Percentiles rank a stretch among this genome's conserved stretches.
Evolutionary conservation across 1,140 invertebrate genomes (phyloP).

Genomic region (Drusus annulatus): DNA sequence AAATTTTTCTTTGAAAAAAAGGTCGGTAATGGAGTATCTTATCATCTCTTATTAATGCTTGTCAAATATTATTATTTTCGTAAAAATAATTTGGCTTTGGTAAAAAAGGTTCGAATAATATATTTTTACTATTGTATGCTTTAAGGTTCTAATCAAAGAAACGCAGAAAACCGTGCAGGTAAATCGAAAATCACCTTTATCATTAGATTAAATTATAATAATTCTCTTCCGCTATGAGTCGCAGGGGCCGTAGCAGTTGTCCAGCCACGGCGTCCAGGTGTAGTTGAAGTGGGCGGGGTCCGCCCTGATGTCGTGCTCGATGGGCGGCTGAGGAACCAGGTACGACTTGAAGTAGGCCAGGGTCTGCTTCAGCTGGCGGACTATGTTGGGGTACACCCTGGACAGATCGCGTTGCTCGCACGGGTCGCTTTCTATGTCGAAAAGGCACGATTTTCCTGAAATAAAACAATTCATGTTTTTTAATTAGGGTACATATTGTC

Average conservation of each 20-base stretch:
- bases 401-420: constrained; percentile 88
- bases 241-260: constrained; percentile 50
- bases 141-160: neutral
- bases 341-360: constrained; percentile 50
- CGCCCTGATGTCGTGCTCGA: constrained; percentile 45
- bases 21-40: no score
- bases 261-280: constrained; percentile 55
- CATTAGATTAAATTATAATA: neutral
- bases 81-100: neutral
- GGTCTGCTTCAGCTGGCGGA: constrained; percentile 51
- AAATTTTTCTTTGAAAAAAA: neutral
- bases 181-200: neutral
- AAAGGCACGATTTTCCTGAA: constrained; percentile 78
- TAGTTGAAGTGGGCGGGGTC: constrained; percentile 53
- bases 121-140: neutral
- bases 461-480: neutral
- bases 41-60: no score
- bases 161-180: neutral
- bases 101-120: neutral
- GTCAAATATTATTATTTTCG: neutral
- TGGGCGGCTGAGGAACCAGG: constrained; percentile 38
- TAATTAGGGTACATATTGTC: no score
- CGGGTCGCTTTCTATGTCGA: constrained; percentile 85
- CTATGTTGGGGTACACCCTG: constrained; percentile 49
- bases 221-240: constrained; percentile 16